Conservation (phyloP, 2,797 vertebrate species). For the Hipposideros larvatus region DNA sequence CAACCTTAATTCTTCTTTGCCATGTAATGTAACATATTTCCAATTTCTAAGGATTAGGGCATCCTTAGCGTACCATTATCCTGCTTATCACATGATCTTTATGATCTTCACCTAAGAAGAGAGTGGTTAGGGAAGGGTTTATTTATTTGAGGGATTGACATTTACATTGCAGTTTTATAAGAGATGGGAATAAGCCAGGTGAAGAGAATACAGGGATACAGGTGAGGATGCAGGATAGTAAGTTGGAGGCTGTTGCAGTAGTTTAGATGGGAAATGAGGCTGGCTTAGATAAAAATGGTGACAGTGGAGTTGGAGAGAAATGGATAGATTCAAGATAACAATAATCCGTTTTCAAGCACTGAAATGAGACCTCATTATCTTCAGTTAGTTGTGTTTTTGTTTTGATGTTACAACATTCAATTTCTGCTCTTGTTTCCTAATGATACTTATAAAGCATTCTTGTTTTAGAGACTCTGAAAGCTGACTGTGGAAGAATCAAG, state of each 20-base stretch:
- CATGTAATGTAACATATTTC: neutral
- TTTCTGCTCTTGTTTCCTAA: conserved; percentile 20
- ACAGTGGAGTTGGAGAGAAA: neutral
- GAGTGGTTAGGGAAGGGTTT: neutral
- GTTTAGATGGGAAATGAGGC: neutral
- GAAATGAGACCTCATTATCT: neutral
- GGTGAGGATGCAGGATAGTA: neutral
- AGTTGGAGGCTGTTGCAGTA: neutral
- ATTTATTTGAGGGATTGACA: neutral
- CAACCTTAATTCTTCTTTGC: neutral
- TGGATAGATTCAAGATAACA: neutral
- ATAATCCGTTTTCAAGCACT: neutral
- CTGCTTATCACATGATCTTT: neutral
- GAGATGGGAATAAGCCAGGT: neutral
- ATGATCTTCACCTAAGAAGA: neutral
- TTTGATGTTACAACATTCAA: neutral
- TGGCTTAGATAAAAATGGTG: neutral
- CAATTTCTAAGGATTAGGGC: neutral
- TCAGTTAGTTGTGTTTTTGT: neutral
- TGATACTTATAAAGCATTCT: neutral
- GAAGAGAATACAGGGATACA: neutral
- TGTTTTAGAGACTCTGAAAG: neutral
- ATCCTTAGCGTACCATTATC: neutral
- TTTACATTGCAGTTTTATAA: conserved; percentile 20
- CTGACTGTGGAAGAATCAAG: neutral